These are phyloP conservation scores for Beris chalybata DNA, from an alignment of 2,888 invertebrate genomes.

Conservation along the genomic window DNA sequence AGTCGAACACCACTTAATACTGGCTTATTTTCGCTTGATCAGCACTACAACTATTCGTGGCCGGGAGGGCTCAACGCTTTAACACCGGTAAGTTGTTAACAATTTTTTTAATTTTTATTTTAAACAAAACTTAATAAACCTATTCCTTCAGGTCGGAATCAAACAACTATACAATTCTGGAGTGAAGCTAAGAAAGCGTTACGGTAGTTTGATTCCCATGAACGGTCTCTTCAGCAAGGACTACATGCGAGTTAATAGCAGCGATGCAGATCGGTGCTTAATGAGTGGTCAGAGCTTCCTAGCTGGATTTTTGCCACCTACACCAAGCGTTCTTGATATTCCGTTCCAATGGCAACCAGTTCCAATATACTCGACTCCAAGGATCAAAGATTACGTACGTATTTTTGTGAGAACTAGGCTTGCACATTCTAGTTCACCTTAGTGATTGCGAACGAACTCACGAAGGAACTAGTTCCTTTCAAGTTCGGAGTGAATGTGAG, in stretches of 20 bases:
- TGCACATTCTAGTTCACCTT: too few relatives aligned
- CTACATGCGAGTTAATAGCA: constrained; percentile 58
- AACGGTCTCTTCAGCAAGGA: not conserved
- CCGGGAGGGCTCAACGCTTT: not conserved
- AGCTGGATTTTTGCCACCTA: constrained; percentile 61
- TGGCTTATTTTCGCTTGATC: not conserved
- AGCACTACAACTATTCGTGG: not conserved
- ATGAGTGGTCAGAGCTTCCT: constrained; percentile 78
- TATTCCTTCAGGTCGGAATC: constrained; percentile 43
- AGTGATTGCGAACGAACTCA: too few relatives aligned
- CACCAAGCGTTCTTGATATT: constrained; percentile 38
- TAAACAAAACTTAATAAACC: too few relatives aligned
- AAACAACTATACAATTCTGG: constrained; percentile 53
- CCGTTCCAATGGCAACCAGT: constrained; percentile 74
- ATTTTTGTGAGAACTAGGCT: not conserved
- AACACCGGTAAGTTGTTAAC: not conserved
- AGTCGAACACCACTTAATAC: not conserved
- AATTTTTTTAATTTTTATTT: not conserved
- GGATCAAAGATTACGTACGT: constrained; percentile 66
- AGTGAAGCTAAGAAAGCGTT: constrained; percentile 52
- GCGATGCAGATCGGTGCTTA: constrained; percentile 74
- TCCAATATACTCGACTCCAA: constrained; percentile 74
- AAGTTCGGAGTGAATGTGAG: too few relatives aligned
- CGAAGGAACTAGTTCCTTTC: too few relatives aligned
- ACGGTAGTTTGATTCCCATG: constrained; percentile 49